A percentile compares a stretch with the other conserved stretches of the same genome.
Conservation (phyloP, 2,113 vertebrate species). For the Petromus typicus region DNA sequence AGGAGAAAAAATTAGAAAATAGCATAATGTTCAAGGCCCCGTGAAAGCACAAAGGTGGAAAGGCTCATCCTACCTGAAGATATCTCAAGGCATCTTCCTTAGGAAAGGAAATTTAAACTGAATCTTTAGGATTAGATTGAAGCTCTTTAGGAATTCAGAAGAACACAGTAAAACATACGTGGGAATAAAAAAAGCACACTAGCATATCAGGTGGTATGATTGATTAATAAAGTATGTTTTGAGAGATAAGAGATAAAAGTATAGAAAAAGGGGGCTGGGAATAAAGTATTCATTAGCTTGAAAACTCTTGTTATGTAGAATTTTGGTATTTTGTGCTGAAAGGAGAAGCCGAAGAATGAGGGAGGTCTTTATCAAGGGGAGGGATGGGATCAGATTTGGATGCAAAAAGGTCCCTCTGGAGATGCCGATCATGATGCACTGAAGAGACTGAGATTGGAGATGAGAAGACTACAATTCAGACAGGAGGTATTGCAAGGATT, state of each 20-base stretch:
- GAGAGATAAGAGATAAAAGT: not conserved
- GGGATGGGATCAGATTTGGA: not conserved
- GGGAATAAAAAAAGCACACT: not conserved
- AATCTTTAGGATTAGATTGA: not conserved
- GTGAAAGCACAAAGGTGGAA: not conserved
- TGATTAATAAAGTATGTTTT: not conserved
- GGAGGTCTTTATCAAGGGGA: not conserved
- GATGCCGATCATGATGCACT: not conserved
- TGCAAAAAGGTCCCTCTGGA: not conserved
- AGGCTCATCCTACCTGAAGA: not conserved
- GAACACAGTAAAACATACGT: not conserved
- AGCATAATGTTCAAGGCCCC: not conserved
- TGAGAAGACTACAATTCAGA: not conserved
- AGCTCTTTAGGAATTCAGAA: constrained; percentile 15
- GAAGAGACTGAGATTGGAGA: not conserved
- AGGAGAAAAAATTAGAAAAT: not conserved
- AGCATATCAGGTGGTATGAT: not conserved
- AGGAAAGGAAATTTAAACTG: not conserved
- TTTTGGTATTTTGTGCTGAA: not conserved
- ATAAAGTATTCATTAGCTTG: not conserved
- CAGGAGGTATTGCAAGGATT: not conserved
- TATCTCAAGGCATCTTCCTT: not conserved
- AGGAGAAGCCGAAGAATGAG: not conserved
- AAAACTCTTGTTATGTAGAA: not conserved
- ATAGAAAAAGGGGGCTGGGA: not conserved